Percentiles rank a stretch among this genome's conserved stretches.
Conservation (phyloP, 2,888 invertebrate genomes). For the Pandemis heparana region DNA sequence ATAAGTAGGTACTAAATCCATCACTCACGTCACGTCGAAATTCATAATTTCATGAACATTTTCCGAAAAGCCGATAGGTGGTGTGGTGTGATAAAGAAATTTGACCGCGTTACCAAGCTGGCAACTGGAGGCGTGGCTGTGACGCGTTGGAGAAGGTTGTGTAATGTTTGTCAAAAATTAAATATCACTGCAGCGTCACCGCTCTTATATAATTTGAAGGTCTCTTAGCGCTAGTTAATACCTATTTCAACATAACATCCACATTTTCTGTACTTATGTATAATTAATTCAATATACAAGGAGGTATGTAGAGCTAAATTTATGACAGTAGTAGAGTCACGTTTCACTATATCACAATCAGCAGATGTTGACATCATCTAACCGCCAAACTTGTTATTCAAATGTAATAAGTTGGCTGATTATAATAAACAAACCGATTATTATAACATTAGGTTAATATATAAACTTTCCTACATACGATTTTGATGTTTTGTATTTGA, state of each 20-base stretch:
- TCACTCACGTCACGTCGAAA: background rate
- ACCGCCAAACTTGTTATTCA: constrained; percentile 23
- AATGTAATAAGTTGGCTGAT: constrained; percentile 20
- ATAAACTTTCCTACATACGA: too few species aligned
- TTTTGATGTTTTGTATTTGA: background rate
- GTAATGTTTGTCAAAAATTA: constrained; percentile 18
- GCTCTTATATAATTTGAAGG: constrained; percentile 36
- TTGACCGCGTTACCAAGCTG: constrained; percentile 51
- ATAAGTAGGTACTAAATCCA: background rate
- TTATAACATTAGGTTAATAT: background rate
- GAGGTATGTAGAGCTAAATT: background rate
- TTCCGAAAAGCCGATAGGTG: background rate
- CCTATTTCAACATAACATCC: constrained; percentile 11
- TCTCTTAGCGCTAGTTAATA: constrained; percentile 10
- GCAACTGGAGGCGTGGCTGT: constrained; percentile 77
- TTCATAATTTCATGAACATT: constrained; percentile 3
- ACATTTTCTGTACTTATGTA: background rate
- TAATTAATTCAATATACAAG: background rate
- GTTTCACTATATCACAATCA: constrained; percentile 23
- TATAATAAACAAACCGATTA: constrained; percentile 5
- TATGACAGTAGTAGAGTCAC: constrained; percentile 12
- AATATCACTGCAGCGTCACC: constrained; percentile 18
- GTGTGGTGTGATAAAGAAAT: constrained; percentile 27
- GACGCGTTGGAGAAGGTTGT: constrained; percentile 56
- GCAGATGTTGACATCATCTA: constrained; percentile 24